Conservation (phyloP, 2,113 vertebrate species). For the Mohoua ochrocephala region DNA sequence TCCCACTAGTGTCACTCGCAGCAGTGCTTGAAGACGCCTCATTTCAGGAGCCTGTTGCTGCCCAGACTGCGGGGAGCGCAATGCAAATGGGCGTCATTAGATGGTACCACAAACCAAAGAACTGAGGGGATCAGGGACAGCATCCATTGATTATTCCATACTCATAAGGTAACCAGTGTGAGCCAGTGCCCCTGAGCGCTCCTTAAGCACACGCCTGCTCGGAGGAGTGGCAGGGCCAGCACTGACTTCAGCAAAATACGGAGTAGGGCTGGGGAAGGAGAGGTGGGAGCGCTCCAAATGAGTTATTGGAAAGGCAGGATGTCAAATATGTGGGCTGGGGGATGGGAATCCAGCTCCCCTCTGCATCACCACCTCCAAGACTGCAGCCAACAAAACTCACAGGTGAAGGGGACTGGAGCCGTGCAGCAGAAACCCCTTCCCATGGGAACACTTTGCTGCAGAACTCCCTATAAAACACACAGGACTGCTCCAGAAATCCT, state of each 20-base stretch:
- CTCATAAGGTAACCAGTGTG: background rate
- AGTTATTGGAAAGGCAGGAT: background rate
- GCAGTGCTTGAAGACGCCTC: rapidly evolving
- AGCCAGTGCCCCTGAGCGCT: background rate
- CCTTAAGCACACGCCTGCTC: background rate
- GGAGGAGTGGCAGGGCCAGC: background rate
- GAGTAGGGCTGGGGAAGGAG: background rate
- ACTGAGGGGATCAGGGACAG: background rate
- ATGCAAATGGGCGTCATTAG: background rate
- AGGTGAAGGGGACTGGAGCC: background rate
- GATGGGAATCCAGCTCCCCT: background rate
- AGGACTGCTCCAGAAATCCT: background rate
- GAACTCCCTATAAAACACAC: background rate
- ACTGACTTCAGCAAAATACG: background rate
- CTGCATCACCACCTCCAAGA: background rate
- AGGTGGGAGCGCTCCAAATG: rapidly evolving
- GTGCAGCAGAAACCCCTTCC: background rate
- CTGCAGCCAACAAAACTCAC: background rate
- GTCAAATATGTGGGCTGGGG: background rate
- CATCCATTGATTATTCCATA: background rate
- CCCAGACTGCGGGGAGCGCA: background rate
- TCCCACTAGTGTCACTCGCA: rapidly evolving
- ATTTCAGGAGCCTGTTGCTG: background rate
- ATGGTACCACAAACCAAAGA: background rate
- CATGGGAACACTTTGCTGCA: background rate